Evolutionary conservation across 37 sponge, comb jelly and placozoan genomes (phyloP), one percentile per base, ranked within the genome.

Genomic region (Crambe crambe): DNA sequence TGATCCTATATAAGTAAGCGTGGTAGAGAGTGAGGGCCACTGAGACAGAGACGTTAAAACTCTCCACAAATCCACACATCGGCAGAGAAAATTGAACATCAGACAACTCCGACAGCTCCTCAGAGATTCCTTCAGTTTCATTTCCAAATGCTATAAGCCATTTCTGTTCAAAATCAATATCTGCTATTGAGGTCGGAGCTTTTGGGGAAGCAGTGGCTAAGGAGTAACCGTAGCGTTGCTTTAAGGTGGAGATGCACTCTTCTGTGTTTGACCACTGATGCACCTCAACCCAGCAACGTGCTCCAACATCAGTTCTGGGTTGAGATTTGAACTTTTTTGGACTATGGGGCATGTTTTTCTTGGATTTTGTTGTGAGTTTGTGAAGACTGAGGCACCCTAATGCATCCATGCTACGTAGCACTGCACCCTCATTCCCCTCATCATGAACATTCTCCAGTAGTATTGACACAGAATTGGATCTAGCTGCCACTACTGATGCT

Each of bases 61-160:
- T 92, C 21, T 84, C 39, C 3, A 81, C 86, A 77, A 92, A 92
- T n/a, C 93, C 93, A 69, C 27, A 56, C 93, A 92, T 92, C 34
- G 90, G 89, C 0, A 92, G 43, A 3, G 68, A 78, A 31, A 85
- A 92, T 8, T 39, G 58, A 26, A 85, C 1, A 59, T 92, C 86
- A 12, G 90, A 80, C 21, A 29, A 12, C n/a, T 75, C 41, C 56
- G 44, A 21, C 8, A 83, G 73, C 44, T 56, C 47, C 3, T 92
- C 83, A 2, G 87, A 85, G 31, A 89, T 56, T 26, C 93, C 93
- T 3, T 18, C 10, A 17, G 27, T 26, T 26, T 92, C 93, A 42
- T 83, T 86, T 2, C 93, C 93, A 85, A 92, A 89, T 38, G 85
- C 93, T 4, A 92, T 20, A 2, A 75, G 86, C 0, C 72, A 20